Percentiles rank a stretch among this genome's conserved stretches.
These are phyloP conservation scores for Xenopus petersii DNA, from an alignment of 2,797 vertebrate species.

Conservation along the genomic window DNA sequence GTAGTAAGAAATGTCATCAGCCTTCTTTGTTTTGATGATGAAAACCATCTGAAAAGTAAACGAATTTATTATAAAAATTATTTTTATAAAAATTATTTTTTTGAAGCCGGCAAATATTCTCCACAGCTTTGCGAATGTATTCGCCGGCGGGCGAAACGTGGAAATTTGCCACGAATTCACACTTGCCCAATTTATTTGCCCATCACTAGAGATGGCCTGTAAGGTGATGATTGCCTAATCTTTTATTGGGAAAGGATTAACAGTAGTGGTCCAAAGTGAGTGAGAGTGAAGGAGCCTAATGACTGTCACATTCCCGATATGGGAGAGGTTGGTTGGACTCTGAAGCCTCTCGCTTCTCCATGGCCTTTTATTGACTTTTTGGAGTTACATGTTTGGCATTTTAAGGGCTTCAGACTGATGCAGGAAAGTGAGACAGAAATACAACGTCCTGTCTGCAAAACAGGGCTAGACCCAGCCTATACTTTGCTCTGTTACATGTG, in stretches of 20 bases:
- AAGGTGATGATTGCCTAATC: constrained; percentile 3
- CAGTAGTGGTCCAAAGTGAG: constrained; percentile 18
- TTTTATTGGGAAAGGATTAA: constrained; percentile 35
- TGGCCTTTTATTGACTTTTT: constrained; percentile 49
- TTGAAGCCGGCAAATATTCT: no score
- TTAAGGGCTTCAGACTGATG: constrained; percentile 32
- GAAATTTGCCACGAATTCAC: no score
- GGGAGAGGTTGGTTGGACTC: constrained; percentile 37
- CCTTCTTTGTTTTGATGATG: no score
- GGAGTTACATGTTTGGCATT: constrained; percentile 44
- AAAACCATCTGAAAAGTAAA: no score
- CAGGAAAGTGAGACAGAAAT: constrained; percentile 35
- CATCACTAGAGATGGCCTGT: not conserved
- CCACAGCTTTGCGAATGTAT: no score
- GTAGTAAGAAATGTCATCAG: no score
- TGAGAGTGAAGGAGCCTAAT: constrained; percentile 40
- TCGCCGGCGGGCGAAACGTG: no score
- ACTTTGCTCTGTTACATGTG: not conserved
- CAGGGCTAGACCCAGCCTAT: constrained; percentile 25
- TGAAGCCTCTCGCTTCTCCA: constrained; percentile 30
- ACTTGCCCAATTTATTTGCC: not conserved
- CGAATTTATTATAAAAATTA: no score
- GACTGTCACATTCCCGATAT: constrained; percentile 45
- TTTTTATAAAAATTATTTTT: no score
- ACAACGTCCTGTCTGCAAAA: constrained; percentile 41